Evolutionary conservation across 2,888 invertebrate species (phyloP), one percentile per base, ranked within the genome.

Genomic region (Diogma glabrata): DNA sequence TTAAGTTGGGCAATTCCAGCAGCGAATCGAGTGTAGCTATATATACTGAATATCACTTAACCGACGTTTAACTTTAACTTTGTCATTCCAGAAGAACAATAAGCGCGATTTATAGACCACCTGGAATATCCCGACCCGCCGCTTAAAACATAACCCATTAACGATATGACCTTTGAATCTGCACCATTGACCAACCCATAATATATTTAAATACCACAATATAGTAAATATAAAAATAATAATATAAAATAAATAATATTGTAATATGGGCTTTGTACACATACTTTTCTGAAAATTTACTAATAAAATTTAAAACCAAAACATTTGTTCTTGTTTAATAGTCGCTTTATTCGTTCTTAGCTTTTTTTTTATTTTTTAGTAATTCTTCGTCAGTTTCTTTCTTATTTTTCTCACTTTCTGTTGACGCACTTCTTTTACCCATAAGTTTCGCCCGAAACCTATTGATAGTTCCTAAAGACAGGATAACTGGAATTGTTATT

Each of bases 401-500:
- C n/a, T n/a, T n/a, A n/a, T n/a, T n/a, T n/a, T n/a, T n/a, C n/a
- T n/a, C n/a, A n/a, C n/a, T n/a, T n/a, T n/a, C n/a, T n/a, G n/a
- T n/a, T n/a, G n/a, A n/a, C n/a, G n/a, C n/a, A n/a, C n/a, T n/a
- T n/a, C n/a, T n/a, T n/a, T n/a, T n/a, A n/a, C n/a, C n/a, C n/a
- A n/a, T n/a, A n/a, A n/a, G n/a, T n/a, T n/a, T n/a, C n/a, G n/a
- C n/a, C n/a, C n/a, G n/a, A n/a, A n/a, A n/a, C n/a, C n/a, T n/a
- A n/a, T n/a, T n/a, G n/a, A n/a, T n/a, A n/a, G n/a, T n/a, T n/a
- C n/a, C n/a, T n/a, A n/a, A n/a, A n/a, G n/a, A n/a, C n/a, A n/a
- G n/a, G n/a, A n/a, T n/a, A n/a, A 93, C 89, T 2, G 93, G 93
- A 63, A 97, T 87, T 81, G 94, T 88, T 47, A 96, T 86, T 1